These are phyloP conservation scores for Seriola quinqueradiata DNA, from an alignment of 2,113 vertebrate genomes.

Conservation along the genomic window DNA sequence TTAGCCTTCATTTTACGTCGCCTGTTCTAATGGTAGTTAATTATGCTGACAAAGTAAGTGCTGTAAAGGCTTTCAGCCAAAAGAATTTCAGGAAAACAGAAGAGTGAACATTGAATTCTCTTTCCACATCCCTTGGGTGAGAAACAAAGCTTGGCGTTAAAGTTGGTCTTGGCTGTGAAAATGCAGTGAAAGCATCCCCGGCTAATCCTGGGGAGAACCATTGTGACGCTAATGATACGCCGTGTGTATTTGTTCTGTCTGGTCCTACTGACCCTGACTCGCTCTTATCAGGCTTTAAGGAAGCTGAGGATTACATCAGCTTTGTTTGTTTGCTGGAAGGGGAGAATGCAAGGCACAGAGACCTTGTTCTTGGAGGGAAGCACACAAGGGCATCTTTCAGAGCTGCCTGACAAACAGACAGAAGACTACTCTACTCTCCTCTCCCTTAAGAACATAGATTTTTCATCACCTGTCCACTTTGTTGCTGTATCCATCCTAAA, in stretches of 20 bases:
- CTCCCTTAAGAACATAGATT: constrained; percentile 42
- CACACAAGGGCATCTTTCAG: constrained; percentile 52
- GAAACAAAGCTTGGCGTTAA: constrained; percentile 44
- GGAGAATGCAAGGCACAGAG: constrained; percentile 28
- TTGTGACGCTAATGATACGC: constrained; percentile 65
- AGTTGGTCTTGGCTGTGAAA: constrained; percentile 51
- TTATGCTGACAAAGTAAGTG: constrained; percentile 68
- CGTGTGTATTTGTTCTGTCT: constrained; percentile 45
- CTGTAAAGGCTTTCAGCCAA: constrained; percentile 55
- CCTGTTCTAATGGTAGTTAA: constrained; percentile 49
- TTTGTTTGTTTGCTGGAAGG: constrained; percentile 69
- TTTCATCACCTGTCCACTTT: constrained; percentile 44
- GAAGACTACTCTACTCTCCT: constrained; percentile 6
- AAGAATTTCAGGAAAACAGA: constrained; percentile 48
- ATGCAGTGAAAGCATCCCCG: constrained; percentile 40
- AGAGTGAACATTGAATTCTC: constrained; percentile 37
- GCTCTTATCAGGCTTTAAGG: constrained; percentile 58
- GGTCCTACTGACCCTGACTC: constrained; percentile 53
- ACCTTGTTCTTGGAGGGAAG: constrained; percentile 39
- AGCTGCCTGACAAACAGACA: constrained; percentile 15
- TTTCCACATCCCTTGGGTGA: constrained; percentile 21
- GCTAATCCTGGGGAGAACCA: constrained; percentile 57
- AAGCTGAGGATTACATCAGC: constrained; percentile 71
- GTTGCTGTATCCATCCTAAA: constrained; percentile 7
- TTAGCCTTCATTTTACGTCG: constrained; percentile 35